Evolutionary conservation across 2,888 invertebrate species (phyloP).

Genomic region (Strigamia maritima): DNA sequence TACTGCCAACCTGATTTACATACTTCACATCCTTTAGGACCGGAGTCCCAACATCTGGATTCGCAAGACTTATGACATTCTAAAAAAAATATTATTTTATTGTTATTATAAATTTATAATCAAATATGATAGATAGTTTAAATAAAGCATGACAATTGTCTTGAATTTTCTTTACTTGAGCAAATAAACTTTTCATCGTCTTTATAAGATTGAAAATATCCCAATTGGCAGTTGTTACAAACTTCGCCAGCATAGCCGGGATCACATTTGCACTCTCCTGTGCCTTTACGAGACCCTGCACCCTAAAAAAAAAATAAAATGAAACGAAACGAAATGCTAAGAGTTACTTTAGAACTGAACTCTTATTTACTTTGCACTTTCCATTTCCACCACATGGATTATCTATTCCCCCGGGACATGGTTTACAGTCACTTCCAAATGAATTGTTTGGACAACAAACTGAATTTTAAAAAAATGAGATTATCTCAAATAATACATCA

Average conservation of each 20-base stretch:
- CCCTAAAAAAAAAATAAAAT: conserved; percentile 57
- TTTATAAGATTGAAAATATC: conserved; percentile 69
- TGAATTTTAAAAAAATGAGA: too few species aligned
- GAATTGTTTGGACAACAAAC: conserved; percentile 82
- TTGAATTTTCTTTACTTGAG: conserved; percentile 56
- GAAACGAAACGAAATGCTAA: not conserved
- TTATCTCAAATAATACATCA: too few species aligned
- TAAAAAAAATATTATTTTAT: conserved; percentile 41
- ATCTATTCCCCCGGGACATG: conserved; percentile 71
- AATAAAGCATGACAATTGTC: too few species aligned
- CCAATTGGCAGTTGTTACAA: conserved; percentile 74
- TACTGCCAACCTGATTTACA: conserved; percentile 70
- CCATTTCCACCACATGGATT: conserved; percentile 79
- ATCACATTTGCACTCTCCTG: conserved; percentile 84
- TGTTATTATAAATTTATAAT: too few species aligned
- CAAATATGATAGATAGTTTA: too few species aligned
- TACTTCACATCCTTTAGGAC: conserved; percentile 58
- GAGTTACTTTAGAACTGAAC: not conserved
- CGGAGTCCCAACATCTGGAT: conserved; percentile 69
- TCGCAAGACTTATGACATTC: conserved; percentile 75
- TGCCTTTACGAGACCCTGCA: conserved; percentile 86
- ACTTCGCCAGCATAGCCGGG: conserved; percentile 71
- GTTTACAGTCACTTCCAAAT: conserved; percentile 74
- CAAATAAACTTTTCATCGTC: conserved; percentile 73
- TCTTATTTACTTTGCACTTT: conserved; percentile 61